Evolutionary conservation across 1,140 invertebrate genomes (phyloP).

Genomic region (Antheraea pernyi): DNA sequence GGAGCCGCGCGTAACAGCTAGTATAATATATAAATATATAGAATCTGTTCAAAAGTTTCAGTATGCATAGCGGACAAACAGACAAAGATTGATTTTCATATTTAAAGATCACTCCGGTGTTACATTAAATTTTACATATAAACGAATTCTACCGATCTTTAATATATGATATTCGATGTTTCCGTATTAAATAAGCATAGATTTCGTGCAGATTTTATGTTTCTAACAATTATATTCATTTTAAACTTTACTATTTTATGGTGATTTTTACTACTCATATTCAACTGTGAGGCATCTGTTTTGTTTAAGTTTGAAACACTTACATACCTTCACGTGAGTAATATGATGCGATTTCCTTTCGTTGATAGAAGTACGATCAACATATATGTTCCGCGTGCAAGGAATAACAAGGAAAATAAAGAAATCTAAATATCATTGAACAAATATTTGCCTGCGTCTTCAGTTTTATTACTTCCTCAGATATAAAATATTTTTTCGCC

Average conservation of each 20-base stretch:
- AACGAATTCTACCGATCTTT: too few relatives aligned
- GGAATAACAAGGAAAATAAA: not conserved
- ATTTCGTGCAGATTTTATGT: too few relatives aligned
- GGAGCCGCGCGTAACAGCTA: too few relatives aligned
- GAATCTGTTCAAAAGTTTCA: too few relatives aligned
- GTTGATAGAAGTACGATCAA: constrained; percentile 5
- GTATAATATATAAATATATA: too few relatives aligned
- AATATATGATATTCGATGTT: too few relatives aligned
- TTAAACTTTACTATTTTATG: not conserved
- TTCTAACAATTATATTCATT: not conserved
- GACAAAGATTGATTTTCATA: too few relatives aligned
- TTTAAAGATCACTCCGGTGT: too few relatives aligned
- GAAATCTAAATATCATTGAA: not conserved
- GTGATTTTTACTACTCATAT: not conserved
- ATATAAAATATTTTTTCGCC: not conserved
- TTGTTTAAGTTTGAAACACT: not conserved
- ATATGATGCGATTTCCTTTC: constrained; percentile 3
- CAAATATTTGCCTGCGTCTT: not conserved
- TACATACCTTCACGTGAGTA: not conserved
- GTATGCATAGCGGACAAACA: too few relatives aligned
- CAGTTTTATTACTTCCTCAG: not conserved
- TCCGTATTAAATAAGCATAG: too few relatives aligned
- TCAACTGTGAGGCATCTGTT: not conserved
- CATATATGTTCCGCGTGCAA: constrained; percentile 5
- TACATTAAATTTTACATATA: too few relatives aligned